These are phyloP conservation scores for Gadopsis bispinosus DNA, from an alignment of 2,797 vertebrate species.

Conservation along the genomic window DNA sequence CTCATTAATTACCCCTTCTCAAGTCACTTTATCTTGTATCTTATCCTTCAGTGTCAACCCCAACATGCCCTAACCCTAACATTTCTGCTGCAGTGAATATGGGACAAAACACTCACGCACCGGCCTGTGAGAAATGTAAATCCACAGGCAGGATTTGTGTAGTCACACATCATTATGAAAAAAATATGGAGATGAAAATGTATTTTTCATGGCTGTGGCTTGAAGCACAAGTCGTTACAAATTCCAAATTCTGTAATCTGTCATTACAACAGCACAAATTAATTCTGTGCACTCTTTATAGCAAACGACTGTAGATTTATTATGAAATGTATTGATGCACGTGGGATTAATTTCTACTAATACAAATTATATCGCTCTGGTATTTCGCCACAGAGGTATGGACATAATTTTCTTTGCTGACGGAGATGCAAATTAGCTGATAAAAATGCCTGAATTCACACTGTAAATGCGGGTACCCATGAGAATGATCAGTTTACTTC, in stretches of 20 bases:
- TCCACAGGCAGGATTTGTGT: constrained; percentile 13
- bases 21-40: constrained; percentile 6
- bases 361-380: background rate
- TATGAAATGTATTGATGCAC: background rate
- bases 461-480: constrained; percentile 7
- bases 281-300: background rate
- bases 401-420: background rate
- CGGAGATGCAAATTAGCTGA: constrained; percentile 10
- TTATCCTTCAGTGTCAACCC: constrained; percentile 4
- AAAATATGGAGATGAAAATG: constrained; percentile 16
- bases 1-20: constrained; percentile 33
- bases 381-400: background rate
- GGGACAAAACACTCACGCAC: background rate
- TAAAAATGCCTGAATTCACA: background rate
- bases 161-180: background rate
- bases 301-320: constrained; percentile 5
- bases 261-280: background rate
- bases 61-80: constrained; percentile 1
- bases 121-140: background rate
- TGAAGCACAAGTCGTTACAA: constrained; percentile 18
- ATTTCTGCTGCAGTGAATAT: constrained; percentile 1
- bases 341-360: constrained; percentile 8
- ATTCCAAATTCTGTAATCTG: constrained; percentile 16
- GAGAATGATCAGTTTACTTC: constrained; percentile 13
- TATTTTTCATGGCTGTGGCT: background rate